Percentiles rank a stretch among this genome's conserved stretches.
phyloP scores from a whole-genome alignment of 2,797 vertebrate species.

The Lithobates pipiens region DNA sequence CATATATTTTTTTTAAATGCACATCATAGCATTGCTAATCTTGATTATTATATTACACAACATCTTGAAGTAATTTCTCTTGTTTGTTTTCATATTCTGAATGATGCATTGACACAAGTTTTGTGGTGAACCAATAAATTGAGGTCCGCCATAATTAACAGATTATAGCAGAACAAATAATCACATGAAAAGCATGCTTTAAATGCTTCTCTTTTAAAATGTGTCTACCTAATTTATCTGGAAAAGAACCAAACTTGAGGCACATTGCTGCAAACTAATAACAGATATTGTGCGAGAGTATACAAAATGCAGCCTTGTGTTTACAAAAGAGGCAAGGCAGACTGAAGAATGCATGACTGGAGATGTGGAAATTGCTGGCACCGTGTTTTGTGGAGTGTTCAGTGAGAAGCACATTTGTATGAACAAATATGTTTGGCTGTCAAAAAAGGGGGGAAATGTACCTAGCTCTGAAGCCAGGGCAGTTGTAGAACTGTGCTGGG shows the following conservation, averaged over 20 bases:
- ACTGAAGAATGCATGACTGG: no score
- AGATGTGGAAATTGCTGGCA: no score
- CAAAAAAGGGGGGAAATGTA: no score
- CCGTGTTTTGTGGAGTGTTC: no score
- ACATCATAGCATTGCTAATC: neutral
- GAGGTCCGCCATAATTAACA: slow-evolving; percentile 1
- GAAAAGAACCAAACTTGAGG: neutral
- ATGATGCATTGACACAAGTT: neutral
- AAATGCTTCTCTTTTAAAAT: neutral
- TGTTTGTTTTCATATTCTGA: neutral
- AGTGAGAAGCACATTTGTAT: no score
- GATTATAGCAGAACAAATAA: slow-evolving; percentile 2
- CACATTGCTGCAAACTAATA: neutral
- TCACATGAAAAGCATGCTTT: slow-evolving; percentile 1
- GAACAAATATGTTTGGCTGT: no score
- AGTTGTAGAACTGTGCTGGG: no score
- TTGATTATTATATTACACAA: neutral
- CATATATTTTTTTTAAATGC: neutral
- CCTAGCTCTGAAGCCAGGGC: no score
- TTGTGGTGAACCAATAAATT: neutral
- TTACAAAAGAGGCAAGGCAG: neutral
- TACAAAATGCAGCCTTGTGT: neutral
- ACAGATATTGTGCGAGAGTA: neutral
- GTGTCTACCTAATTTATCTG: neutral
- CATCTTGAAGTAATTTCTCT: neutral